Conservation (phyloP, 2,797 vertebrate genomes). For the Phaenicophaeus curvirostris region DNA sequence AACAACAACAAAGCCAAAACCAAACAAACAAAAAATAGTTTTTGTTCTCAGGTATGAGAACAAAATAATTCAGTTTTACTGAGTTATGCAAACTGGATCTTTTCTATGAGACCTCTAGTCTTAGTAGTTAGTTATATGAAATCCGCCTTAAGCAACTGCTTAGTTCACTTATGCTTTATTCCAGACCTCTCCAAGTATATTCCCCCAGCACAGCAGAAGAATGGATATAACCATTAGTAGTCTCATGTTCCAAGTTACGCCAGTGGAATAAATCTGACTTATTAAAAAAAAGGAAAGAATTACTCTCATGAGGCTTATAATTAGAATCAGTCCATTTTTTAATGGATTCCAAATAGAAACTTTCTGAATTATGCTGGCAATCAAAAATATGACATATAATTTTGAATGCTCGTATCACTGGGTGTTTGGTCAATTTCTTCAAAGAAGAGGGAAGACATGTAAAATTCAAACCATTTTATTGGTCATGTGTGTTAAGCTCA, state of each 20-base stretch:
- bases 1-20: neutral
- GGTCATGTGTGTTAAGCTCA: neutral
- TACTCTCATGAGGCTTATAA: neutral
- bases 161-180: neutral
- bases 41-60: neutral
- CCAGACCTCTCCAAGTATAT: neutral
- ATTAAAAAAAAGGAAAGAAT: neutral
- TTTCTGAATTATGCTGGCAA: conserved; percentile 33
- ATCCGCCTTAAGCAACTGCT: neutral
- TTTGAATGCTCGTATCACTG: conserved; percentile 26
- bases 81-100: neutral
- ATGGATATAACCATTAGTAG: neutral
- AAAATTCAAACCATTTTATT: conserved; percentile 37
- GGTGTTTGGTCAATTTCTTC: conserved; percentile 1
- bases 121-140: neutral
- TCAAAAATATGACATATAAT: conserved; percentile 20
- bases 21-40: neutral
- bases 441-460: conserved; percentile 14
- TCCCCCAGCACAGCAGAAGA: neutral
- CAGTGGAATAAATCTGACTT: neutral
- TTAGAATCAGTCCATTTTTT: neutral
- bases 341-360: neutral
- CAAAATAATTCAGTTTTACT: neutral
- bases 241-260: rapidly evolving
- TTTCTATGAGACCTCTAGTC: neutral